phyloP scores from a whole-genome alignment of 1,140 invertebrate species.

The Cylas formicarius region DNA sequence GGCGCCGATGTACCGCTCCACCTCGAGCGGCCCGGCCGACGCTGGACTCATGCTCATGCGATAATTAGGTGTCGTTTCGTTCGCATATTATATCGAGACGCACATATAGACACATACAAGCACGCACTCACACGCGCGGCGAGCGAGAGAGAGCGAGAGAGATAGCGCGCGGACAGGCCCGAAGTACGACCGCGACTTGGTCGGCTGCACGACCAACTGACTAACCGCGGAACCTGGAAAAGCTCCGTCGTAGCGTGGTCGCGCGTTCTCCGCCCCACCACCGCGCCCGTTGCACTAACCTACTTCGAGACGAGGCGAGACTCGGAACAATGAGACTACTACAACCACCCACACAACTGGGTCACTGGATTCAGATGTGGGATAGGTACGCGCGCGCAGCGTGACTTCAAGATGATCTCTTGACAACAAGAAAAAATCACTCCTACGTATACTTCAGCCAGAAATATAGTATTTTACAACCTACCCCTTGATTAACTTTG shows the following conservation, averaged over 20 bases:
- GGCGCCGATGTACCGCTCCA: slow-evolving; percentile 60
- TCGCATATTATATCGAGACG: slow-evolving; percentile 10
- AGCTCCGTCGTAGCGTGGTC: background rate
- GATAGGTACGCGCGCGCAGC: no score
- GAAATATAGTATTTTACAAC: no score
- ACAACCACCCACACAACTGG: slow-evolving; percentile 40
- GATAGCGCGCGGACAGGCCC: no score
- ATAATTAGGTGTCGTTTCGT: slow-evolving; percentile 2
- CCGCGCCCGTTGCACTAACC: slow-evolving; percentile 34
- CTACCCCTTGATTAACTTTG: no score
- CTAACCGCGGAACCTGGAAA: background rate
- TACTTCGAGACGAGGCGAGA: slow-evolving; percentile 43
- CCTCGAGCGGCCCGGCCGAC: slow-evolving; percentile 50
- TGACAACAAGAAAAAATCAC: no score
- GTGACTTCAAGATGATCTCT: no score
- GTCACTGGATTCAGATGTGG: slow-evolving; percentile 23
- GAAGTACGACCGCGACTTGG: background rate
- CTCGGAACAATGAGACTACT: slow-evolving; percentile 33
- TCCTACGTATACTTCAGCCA: no score
- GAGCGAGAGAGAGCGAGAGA: background rate
- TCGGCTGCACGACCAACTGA: background rate
- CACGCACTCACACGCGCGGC: background rate
- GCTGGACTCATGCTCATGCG: slow-evolving; percentile 51
- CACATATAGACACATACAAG: slow-evolving; percentile 1
- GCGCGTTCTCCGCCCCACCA: slow-evolving; percentile 18